Evolutionary conservation across 2,797 vertebrate species (phyloP), one percentile per base, ranked within the genome.

Genomic region (Sardinella longiceps): DNA sequence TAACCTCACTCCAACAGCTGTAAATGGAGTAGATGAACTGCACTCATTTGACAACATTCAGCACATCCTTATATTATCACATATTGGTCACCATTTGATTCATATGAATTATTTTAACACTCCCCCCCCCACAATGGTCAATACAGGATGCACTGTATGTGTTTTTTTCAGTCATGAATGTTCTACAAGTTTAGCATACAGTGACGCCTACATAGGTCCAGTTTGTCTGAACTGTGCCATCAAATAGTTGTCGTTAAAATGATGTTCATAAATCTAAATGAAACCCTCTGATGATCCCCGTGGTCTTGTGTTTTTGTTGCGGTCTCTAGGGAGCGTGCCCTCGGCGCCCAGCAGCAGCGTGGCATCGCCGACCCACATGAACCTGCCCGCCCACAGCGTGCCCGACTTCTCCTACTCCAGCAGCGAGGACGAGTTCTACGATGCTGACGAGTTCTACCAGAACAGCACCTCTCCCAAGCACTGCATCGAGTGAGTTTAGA

Each of bases 371-470:
- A 95, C 97, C 93, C 98, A 98, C 92, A 97, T 98, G 89, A 97
- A 97, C 89, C 91, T 99, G 87, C 98, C 97, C 87, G 96, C 97
- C 83, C 98, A 97, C 88, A 97, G 97, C 0, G 98, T 99, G 91
- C 98, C 98, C 51, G 98, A 99, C 89, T 99, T 99, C 93, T 99
- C 98, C 81, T 99, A 99, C 87, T 99, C 98, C 5, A 99, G 98
- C 95, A 99, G 98, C 63, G 98, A 99, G 92, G 98, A 99, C 81
- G 98, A 99, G 90, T 99, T 99, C 95, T 99, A 99, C 37, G 98
- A 99, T 30, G 98, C 98, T 14, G 98, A 99, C 81, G 98, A 99
- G 90, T 99, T 97, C 93, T 98, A 98, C 93, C 98, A 99, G 94
- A 98, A 92, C 93, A 96, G 93, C 90, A 97, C 97, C 83, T 99